Evolutionary conservation across 2,888 invertebrate species (phyloP).

Genomic region (Ormyrus labotus): DNA sequence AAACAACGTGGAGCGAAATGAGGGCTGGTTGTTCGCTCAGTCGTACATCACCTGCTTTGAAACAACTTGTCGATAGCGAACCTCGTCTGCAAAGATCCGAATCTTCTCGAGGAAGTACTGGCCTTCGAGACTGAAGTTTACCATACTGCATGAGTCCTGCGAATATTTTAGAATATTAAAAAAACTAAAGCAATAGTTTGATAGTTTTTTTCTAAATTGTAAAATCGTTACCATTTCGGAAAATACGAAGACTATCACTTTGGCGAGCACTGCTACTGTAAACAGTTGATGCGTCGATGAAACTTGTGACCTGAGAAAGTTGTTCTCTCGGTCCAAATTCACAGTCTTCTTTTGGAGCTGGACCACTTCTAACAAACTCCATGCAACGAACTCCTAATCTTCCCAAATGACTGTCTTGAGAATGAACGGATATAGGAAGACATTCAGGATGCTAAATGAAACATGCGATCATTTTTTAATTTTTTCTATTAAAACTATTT

Average conservation of each 20-base stretch:
- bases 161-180: slow-evolving; percentile 12
- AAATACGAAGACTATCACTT: slow-evolving; percentile 85
- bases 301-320: slow-evolving; percentile 89
- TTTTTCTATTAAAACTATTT: background rate
- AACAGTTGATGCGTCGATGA: slow-evolving; percentile 88
- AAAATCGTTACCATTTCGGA: slow-evolving; percentile 81
- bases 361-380: slow-evolving; percentile 89
- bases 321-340: slow-evolving; percentile 90
- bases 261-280: slow-evolving; percentile 83
- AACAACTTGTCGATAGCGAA: slow-evolving; percentile 85
- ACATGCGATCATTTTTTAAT: background rate
- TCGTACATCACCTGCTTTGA: slow-evolving; percentile 86
- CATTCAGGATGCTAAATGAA: slow-evolving; percentile 87
- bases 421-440: slow-evolving; percentile 86
- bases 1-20: slow-evolving; percentile 85
- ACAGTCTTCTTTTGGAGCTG: slow-evolving; percentile 88
- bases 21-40: slow-evolving; percentile 89
- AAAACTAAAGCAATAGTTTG: background rate
- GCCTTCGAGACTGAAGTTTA: slow-evolving; percentile 80
- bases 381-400: slow-evolving; percentile 85
- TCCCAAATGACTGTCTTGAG: slow-evolving; percentile 85
- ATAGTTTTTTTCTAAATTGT: background rate
- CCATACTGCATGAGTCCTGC: slow-evolving; percentile 78
- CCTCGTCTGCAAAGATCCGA: slow-evolving; percentile 85
- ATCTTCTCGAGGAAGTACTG: slow-evolving; percentile 79